Conservation (phyloP, 2,113 vertebrate genomes). For the Phalacrocorax pelagicus region DNA sequence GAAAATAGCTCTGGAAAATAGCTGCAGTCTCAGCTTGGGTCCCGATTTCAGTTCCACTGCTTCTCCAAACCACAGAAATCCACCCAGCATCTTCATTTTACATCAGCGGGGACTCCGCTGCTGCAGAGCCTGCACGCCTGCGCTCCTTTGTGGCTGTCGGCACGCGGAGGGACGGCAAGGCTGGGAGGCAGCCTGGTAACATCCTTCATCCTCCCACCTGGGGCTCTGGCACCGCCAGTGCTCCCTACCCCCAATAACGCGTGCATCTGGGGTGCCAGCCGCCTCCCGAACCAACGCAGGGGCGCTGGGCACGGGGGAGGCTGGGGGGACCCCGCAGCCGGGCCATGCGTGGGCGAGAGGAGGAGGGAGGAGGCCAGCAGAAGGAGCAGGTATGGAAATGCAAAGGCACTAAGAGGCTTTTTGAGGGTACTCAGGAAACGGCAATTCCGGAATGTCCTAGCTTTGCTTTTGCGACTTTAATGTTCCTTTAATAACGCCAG, state of each 20-base stretch:
- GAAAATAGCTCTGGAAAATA: not conserved
- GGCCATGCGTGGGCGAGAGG: fast-evolving
- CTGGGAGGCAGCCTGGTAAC: not conserved
- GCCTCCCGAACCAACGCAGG: not conserved
- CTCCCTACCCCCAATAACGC: not conserved
- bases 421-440: not conserved
- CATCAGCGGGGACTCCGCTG: not conserved
- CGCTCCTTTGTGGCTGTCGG: fast-evolving
- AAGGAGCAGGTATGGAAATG: not conserved
- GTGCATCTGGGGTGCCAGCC: not conserved
- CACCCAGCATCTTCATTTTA: not conserved
- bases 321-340: fast-evolving
- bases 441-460: not conserved
- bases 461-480: not conserved
- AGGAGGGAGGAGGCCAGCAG: not conserved
- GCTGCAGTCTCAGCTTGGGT: not conserved
- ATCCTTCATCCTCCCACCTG: not conserved
- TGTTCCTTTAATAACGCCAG: fast-evolving
- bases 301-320: not conserved
- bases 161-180: not conserved
- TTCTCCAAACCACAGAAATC: slow-evolving; percentile 5
- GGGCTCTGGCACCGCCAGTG: not conserved
- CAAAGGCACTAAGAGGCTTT: not conserved
- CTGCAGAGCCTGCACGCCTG: not conserved
- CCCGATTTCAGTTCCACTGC: not conserved